Evolutionary conservation across 2,113 vertebrate genomes (phyloP), one percentile per base, ranked within the genome.

Genomic region (Narcine bancroftii): DNA sequence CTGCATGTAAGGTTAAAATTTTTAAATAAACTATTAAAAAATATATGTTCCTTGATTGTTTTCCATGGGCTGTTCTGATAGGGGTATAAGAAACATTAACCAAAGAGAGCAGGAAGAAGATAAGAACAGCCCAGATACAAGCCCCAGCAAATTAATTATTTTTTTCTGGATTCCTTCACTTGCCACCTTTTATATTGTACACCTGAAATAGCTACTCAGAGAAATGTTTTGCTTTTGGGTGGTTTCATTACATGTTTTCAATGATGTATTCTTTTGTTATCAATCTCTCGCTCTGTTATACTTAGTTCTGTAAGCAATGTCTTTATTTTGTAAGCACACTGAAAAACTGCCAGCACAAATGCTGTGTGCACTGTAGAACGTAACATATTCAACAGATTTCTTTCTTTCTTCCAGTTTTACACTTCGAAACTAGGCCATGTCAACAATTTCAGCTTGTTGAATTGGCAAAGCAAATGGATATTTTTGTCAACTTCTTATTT

Each of bases 401-500:
- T 71, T 69, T 42, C 42, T 24, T 91, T 69, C 66, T 65, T 71
- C 89, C 42, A 91, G 45, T 91, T 91, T 91, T 91, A 47, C 39
- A 71, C 45, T n/a, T 69, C 47, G 53, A 87, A 91, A 91, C 89
- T 69, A 71, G 89, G 89, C 89, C 63, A 71, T 91, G 89, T 91
- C 63, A 69, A 91, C 60, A 91, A 2, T 45, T 91, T 91, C 42
- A 91, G 89, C 89, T 11, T 91, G 24, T 91, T 91, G 89, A 91
- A 91, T 91, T 91, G 89, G 89, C 89, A 91, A 69, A 91, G 89
- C 63, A 91, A 91, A 19, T 69, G 63, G 87, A 89, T 91, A 69
- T 69, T 87, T 69, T 91, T 89, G 85, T 91, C 89, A 91, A 26
- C 63, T 91, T n/a, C 89, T 91, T 91, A 91, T 91, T 91, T 91